Evolutionary conservation across 2,797 vertebrate genomes (phyloP).

Genomic region (Orestias chungarensis): DNA sequence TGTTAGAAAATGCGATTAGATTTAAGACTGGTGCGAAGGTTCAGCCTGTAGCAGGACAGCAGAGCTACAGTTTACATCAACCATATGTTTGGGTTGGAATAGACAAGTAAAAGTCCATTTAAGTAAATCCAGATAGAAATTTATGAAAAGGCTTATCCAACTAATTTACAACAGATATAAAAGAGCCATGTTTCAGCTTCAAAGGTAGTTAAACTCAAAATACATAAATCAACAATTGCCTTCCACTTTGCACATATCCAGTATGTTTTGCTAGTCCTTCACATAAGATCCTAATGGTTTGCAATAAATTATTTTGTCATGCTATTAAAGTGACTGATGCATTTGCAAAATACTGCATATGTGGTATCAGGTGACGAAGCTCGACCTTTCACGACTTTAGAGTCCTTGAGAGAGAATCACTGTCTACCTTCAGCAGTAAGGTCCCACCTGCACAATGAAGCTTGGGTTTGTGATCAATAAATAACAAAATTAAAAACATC

Average conservation of each 20-base stretch:
- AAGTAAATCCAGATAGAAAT: no score
- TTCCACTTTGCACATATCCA: not conserved
- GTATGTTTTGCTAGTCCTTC: not conserved
- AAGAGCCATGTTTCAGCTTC: not conserved
- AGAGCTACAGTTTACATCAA: not conserved
- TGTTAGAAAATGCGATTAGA: not conserved
- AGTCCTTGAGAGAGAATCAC: constrained; percentile 29
- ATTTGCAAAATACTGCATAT: not conserved
- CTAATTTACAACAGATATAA: not conserved
- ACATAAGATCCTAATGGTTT: not conserved
- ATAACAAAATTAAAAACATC: constrained; percentile 2
- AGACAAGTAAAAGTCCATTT: not conserved
- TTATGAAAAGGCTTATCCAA: not conserved
- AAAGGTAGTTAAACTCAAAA: not conserved
- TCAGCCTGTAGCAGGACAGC: not conserved
- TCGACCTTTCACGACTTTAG: constrained; percentile 9
- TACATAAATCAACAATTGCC: not conserved
- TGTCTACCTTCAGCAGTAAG: constrained; percentile 19
- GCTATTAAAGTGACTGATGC: not conserved
- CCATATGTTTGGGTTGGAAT: not conserved
- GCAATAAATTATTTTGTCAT: not conserved
- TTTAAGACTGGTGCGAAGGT: not conserved
- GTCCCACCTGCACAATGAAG: constrained; percentile 2
- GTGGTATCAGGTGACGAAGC: constrained; percentile 6
- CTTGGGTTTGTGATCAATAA: constrained; percentile 10